phyloP scores from a whole-genome alignment of 2,797 vertebrate genomes.

The Brachymystax lenok region DNA sequence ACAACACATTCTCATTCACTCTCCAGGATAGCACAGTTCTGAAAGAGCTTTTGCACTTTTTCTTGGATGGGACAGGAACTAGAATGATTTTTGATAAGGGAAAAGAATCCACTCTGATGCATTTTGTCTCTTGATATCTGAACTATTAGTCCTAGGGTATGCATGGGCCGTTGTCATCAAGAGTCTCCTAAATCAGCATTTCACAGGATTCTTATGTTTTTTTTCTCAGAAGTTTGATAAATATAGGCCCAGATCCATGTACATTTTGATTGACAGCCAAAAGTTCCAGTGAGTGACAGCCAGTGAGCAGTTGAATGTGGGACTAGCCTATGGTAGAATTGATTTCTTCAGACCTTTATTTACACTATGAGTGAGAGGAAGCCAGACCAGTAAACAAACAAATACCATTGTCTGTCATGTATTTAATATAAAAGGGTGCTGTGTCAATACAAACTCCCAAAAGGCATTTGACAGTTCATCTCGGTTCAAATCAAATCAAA shows the following conservation, averaged over 20 bases:
- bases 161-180: too few species aligned
- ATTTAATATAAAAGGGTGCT: background rate
- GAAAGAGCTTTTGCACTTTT: too few species aligned
- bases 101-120: too few species aligned
- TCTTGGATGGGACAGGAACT: too few species aligned
- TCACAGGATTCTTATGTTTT: too few species aligned
- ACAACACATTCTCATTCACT: too few species aligned
- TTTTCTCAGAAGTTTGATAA: background rate
- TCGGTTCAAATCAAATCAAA: background rate
- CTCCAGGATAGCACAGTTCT: too few species aligned
- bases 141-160: too few species aligned
- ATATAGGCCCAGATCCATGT: background rate
- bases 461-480: background rate
- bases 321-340: conserved; percentile 24
- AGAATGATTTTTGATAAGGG: too few species aligned
- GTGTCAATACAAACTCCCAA: background rate
- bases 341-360: conserved; percentile 35
- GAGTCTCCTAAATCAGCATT: too few species aligned
- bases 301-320: conserved; percentile 1
- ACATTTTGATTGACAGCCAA: background rate
- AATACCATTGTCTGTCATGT: conserved; percentile 7
- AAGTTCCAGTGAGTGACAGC: background rate
- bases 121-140: too few species aligned
- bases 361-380: conserved; percentile 16
- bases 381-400: background rate